Conservation (phyloP, 2,888 invertebrate species). For the Lymantria dispar region DNA sequence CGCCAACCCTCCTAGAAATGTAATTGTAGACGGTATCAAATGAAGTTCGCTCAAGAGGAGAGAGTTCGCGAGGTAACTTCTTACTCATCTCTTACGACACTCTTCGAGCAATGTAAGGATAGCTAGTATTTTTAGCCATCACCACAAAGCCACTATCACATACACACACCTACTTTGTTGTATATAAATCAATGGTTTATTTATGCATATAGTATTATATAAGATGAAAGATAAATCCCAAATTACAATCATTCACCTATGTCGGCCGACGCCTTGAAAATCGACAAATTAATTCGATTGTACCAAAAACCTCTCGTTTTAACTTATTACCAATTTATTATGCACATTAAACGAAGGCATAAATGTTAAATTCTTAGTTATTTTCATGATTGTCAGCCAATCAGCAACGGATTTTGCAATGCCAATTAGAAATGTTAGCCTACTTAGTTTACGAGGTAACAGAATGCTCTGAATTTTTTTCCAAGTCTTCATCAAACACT, state of each 20-base stretch:
- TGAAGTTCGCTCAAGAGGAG: too few species aligned
- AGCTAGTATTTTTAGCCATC: too few species aligned
- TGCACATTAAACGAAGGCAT: slow-evolving; percentile 21
- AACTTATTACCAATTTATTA: slow-evolving; percentile 31
- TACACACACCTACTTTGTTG: too few species aligned
- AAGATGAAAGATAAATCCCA: not conserved
- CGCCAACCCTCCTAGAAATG: too few species aligned
- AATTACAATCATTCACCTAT: not conserved
- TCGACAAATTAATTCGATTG: slow-evolving; percentile 20
- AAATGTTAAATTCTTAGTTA: slow-evolving; percentile 18
- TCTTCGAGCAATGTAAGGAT: too few species aligned
- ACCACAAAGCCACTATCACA: too few species aligned
- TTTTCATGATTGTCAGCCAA: slow-evolving; percentile 15
- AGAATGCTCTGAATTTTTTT: not conserved
- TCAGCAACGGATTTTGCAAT: slow-evolving; percentile 27
- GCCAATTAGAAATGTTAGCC: slow-evolving; percentile 24
- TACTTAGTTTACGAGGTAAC: slow-evolving; percentile 3
- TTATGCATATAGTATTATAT: too few species aligned
- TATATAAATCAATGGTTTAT: too few species aligned
- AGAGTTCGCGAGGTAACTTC: too few species aligned
- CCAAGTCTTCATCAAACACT: not conserved
- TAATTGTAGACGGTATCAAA: too few species aligned
- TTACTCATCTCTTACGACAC: too few species aligned
- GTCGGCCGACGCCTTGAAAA: not conserved
- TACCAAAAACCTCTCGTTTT: slow-evolving; percentile 17